phyloP scores from a whole-genome alignment of 2,888 invertebrate genomes.

The Folsomia manolachei region DNA sequence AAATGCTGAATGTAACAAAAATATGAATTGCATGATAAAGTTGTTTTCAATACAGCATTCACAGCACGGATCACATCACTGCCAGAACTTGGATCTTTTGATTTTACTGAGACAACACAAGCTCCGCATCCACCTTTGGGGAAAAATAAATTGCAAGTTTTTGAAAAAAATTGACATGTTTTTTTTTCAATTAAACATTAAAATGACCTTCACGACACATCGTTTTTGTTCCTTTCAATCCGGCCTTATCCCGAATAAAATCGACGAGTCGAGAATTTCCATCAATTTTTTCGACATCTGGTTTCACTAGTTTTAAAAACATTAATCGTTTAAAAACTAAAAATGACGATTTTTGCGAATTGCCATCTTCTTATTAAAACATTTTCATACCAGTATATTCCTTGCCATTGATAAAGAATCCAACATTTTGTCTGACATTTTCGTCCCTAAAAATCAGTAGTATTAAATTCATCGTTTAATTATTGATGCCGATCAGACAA shows the following conservation, averaged over 20 bases:
- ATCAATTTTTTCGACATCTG: slow-evolving; percentile 23
- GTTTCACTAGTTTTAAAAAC: slow-evolving; percentile 23
- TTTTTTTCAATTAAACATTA: not conserved
- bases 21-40: not conserved
- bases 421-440: slow-evolving; percentile 23
- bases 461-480: not conserved
- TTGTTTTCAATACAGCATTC: slow-evolving; percentile 66
- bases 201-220: slow-evolving; percentile 65
- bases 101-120: slow-evolving; percentile 54
- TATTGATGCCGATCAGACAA: too few species aligned
- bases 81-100: slow-evolving; percentile 51
- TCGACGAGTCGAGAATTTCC: slow-evolving; percentile 57
- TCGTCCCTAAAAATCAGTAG: not conserved
- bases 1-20: not conserved
- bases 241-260: slow-evolving; percentile 63
- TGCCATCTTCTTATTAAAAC: not conserved
- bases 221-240: slow-evolving; percentile 66
- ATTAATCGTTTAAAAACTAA: not conserved
- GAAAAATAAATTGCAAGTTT: not conserved
- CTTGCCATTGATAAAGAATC: slow-evolving; percentile 42
- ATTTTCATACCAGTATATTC: slow-evolving; percentile 33
- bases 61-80: slow-evolving; percentile 60
- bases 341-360: too few species aligned
- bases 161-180: not conserved
- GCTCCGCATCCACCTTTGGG: slow-evolving; percentile 65